These are phyloP conservation scores for Cyprichromis sp. DNA, from an alignment of 2,113 vertebrate genomes.

Conservation along the genomic window DNA sequence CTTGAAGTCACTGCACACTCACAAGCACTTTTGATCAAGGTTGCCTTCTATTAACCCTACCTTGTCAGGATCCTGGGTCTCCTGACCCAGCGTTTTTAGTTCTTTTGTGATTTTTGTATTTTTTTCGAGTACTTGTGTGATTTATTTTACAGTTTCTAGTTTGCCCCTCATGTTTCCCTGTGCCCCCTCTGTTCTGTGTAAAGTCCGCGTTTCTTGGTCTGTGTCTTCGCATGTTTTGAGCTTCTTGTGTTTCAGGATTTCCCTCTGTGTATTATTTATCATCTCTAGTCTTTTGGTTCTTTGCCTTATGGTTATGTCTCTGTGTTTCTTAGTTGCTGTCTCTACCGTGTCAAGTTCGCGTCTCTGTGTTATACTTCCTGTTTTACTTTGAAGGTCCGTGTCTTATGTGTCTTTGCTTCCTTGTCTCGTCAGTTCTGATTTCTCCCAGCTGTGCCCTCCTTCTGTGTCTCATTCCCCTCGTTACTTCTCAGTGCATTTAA, in stretches of 20 bases:
- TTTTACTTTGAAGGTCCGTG: background rate
- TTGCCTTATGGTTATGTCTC: background rate
- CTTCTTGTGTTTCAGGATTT: background rate
- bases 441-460: fast-evolving
- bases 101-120: background rate
- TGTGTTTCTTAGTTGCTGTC: background rate
- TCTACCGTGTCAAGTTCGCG: fast-evolving
- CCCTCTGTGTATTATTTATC: background rate
- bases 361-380: background rate
- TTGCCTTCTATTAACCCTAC: background rate
- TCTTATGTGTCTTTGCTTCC: background rate
- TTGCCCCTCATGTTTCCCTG: background rate
- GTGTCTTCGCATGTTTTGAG: background rate
- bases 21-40: background rate
- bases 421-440: background rate
- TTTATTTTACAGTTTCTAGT: background rate
- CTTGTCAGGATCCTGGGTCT: background rate
- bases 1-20: background rate
- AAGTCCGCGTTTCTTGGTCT: fast-evolving
- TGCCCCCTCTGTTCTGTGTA: background rate
- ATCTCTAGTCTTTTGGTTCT: background rate
- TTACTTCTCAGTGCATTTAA: background rate
- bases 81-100: background rate
- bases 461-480: background rate
- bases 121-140: background rate